phyloP scores from a whole-genome alignment of 2,797 vertebrate genomes.

The Xiphophorus birchmanni region DNA sequence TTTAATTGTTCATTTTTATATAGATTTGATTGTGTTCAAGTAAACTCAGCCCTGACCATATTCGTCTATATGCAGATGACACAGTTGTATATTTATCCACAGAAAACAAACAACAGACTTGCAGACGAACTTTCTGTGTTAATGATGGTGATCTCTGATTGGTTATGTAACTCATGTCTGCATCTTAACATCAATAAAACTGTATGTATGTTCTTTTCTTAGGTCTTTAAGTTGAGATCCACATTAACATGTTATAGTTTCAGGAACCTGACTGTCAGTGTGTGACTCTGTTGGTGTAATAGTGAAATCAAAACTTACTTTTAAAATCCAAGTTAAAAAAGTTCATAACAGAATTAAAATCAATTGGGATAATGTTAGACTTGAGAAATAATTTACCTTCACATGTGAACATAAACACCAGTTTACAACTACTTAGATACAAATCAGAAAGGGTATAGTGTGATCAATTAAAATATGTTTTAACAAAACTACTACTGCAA shows the following conservation, averaged over 20 bases:
- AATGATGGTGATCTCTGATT: background rate
- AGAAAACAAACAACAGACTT: background rate
- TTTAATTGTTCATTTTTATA: background rate
- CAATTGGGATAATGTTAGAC: background rate
- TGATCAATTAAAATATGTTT: background rate
- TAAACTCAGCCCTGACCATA: background rate
- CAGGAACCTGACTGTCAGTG: background rate
- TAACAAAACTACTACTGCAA: background rate
- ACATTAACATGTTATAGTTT: background rate
- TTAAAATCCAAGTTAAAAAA: background rate
- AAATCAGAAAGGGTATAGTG: background rate
- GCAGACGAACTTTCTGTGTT: background rate
- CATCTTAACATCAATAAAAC: background rate
- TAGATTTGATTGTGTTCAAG: background rate
- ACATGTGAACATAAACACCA: background rate
- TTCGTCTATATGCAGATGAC: background rate
- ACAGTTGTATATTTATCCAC: background rate
- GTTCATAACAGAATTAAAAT: background rate
- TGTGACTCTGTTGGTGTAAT: background rate
- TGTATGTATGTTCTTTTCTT: background rate
- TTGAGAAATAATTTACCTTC: background rate
- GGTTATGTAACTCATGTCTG: background rate
- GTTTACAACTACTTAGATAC: background rate
- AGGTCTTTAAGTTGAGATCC: background rate
- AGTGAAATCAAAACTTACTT: background rate